Evolutionary conservation across 1,140 invertebrate species (phyloP), one percentile per base, ranked within the genome.

Genomic region (Diorhabda elongata): DNA sequence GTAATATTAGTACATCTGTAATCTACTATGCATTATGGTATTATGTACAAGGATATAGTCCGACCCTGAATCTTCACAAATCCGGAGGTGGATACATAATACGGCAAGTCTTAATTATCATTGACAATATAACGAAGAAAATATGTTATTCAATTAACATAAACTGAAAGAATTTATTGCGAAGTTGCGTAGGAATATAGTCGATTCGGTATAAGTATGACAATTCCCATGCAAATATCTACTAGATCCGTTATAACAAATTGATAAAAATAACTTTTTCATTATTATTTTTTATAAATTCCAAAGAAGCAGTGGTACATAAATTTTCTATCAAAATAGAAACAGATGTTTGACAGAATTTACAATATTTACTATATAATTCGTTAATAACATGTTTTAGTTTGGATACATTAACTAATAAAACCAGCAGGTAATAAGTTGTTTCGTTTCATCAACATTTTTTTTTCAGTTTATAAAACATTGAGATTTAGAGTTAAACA

Each of bases 111-210:
- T 74, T 74, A 74, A 74, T 74, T 74, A 74, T 69, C 70, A 43
- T 56, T 63, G 67, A 68, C 69, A 71, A 70, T 74, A 71, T 74
- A 69, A 52, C 8, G 26, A 62, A 62, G 68, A 66, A 74, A 69
- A 73, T 73, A 71, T 74, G 70, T 69, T 69, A 64, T 71, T 71
- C 68, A 71, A 74, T 74, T 74, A 74, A 71, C 72, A 71, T 74
- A 74, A 74, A 74, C 61, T 74, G 62, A 65, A 64, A 26, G 69
- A 71, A 69, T 74, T 74, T 74, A 74, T 71, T 65, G 72, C 64
- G 52, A 68, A 60, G 42, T 61, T 68, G 44, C 47, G 59, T 58
- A 61, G 26, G 59, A 59, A 68, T 71, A 70, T 70, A 64, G 70
- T 66, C 68, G 66, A 52, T 57, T 68, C 65, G 56, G 63, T 26